Base-by-base conservation (phyloP, 2,113 vertebrate species). In the Cranoglanis bouderius region DNA sequence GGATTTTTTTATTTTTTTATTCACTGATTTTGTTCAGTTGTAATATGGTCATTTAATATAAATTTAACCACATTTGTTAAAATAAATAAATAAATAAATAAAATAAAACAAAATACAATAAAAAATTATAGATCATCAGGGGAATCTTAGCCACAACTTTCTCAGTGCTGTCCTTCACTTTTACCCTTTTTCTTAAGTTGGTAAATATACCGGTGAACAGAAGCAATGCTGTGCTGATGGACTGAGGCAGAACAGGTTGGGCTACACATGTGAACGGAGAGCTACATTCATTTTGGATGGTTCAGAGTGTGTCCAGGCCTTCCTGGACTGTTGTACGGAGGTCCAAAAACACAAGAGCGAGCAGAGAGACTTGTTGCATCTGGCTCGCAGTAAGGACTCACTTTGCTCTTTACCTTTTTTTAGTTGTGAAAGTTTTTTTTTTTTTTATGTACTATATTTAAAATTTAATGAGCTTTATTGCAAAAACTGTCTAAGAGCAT, bases 151-250 rank as follows among this genome's bases (percentile, higher is more conserved):
- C 24, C 63, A 67, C 29, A 67, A 43, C 19, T 75, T 43, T 67
- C 63, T 16, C 63, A 67, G 63, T 67, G 29, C 29, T 24, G 19
- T 13, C 4, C 0, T 72, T 19, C 1, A 29, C 35, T 4, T 14
- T 51, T 49, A 6, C 3, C 13, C 13, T 49, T 46, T 57, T 2
- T 18, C 5, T 9, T 26, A 92, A 96, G 96, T 4, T 3, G 85
- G 92, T 0, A 67, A 95, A 55, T 96, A 95, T 92, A 88, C 88
- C 26, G 57, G 59, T 57, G 4, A 0, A 3, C 49, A 93, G 18
- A 93, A 91, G 14, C 93, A 87, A 75, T 97, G 96, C 85, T 97
- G 97, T 0, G 90, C 94, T 84, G 95, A 96, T 0, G 96, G 96
- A 1, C 96, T 97, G 96, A 87, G 86, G 1, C 92, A 95, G 0